Evolutionary conservation across 2,113 vertebrate species (phyloP), one percentile per base, ranked within the genome.

Genomic region (Pipa parva): DNA sequence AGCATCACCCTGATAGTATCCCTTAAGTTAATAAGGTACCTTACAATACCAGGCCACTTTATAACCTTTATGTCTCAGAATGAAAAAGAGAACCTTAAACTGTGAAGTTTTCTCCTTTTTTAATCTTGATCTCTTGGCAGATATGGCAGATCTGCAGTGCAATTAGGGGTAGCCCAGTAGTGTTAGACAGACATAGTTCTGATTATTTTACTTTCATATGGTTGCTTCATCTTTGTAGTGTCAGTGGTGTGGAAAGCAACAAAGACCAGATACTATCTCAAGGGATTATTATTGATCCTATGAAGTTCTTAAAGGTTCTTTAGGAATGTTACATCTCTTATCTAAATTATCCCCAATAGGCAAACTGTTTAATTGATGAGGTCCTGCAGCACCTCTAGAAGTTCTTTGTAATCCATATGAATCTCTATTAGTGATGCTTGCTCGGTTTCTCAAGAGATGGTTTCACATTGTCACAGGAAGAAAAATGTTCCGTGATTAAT

Each of bases 141-240:
- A 42, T 42, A 42, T 42, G 13, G 13, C 39, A 6, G 15, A 4
- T 48, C 48, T 56, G 63, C 54, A 58, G 48, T 66, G 52, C 54
- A 57, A 66, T 66, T 66, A 66, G 52, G 48, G 45, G 46, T 66
- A 66, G 48, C 63, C 63, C 36, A 45, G 52, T 58, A 54, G 26
- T 66, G 28, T 29, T 59, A 21, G 17, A 12, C 45, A 50, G 26
- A 33, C 50, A 50, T 26, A 20, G 42, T 56, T 66, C 24, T 58
- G 39, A 59, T 68, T 67, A 58, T 68, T 59, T 59, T 60, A 51
- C 22, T 28, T 58, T 29, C 24, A 9, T n/a, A 24, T 46, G 20
- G 59, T 46, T 60, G 56, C 59, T 68, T 60, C 56, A 50, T 37
- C 49, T 50, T 58, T 50, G 48, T 45, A 57, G 24, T 56, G 52